Base-by-base conservation (phyloP, 1,140 invertebrate species). In the Lasaia peninsularis region DNA sequence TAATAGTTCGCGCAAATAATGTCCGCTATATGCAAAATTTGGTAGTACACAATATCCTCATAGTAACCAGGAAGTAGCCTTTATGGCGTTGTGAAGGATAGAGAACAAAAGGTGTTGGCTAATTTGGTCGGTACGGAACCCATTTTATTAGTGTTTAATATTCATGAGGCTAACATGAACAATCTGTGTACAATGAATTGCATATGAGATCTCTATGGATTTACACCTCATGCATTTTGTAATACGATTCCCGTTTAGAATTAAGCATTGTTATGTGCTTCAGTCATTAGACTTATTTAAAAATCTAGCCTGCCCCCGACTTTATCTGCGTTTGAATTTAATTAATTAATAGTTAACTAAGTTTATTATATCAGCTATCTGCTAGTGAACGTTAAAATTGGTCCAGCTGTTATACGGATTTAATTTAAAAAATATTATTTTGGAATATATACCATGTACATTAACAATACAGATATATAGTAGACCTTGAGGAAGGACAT, bases 201-300 rank as follows among this genome's bases (percentile, higher is more conserved):
- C 80, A 81, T 80, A 79, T 81, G 71, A 75, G 80, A 71, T 73
- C 67, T 75, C 69, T 71, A 82, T 76, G 73, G 70, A 75, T 79
- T 81, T 79, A 69, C 72, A 65, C 56, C 66, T 75, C 72, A 78
- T 80, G 76, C 76, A 80, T 81, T 81, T 73, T 76, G 75, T 75
- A 80, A 69, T 65, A 68, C 40, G 18, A 4, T 18, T 11, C 11
- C 7, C 4, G 40, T 16, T 14, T 14, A 18, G 12, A 49, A 9
- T n/a, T 18, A 1, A 16, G 14, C 16, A 49, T 49, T 10, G 16
- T 21, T 49, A 21, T n/a, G n/a, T n/a, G n/a, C n/a, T n/a, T n/a
- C n/a, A n/a, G n/a, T n/a, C n/a, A n/a, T n/a, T n/a, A n/a, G n/a
- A n/a, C n/a, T n/a, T 44, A n/a, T n/a, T n/a, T n/a, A n/a, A n/a